These are phyloP conservation scores for Schizopygopsis pylzovi DNA, from an alignment of 2,797 vertebrate species.

Conservation along the genomic window DNA sequence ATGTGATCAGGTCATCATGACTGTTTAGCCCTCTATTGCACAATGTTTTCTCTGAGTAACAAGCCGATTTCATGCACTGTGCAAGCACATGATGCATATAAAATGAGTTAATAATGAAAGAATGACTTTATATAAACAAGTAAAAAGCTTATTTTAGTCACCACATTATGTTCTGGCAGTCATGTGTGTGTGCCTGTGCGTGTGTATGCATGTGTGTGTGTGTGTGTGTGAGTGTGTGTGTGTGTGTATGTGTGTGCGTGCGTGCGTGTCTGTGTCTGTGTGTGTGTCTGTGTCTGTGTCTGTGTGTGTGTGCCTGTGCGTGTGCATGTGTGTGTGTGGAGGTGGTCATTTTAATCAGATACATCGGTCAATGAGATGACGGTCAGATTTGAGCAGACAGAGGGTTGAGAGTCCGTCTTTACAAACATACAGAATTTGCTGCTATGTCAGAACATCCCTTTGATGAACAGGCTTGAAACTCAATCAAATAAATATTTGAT, in stretches of 20 bases:
- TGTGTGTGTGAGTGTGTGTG: no score
- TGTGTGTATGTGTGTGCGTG: no score
- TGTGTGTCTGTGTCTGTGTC: no score
- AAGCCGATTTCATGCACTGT: not conserved
- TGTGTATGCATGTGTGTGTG: no score
- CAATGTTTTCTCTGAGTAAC: not conserved
- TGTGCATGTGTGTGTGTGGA: not conserved
- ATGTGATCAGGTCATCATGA: conserved; percentile 1
- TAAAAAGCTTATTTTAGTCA: not conserved
- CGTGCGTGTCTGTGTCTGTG: rapidly evolving
- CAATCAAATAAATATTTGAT: not conserved
- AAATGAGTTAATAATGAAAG: not conserved
- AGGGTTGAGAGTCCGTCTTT: not conserved
- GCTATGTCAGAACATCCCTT: not conserved
- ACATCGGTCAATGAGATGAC: not conserved
- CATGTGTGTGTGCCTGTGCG: no score
- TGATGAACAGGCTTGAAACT: not conserved
- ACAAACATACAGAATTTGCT: not conserved
- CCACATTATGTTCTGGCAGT: not conserved
- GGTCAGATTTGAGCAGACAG: not conserved
- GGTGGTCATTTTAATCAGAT: not conserved
- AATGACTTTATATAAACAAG: not conserved
- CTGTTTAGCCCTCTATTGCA: not conserved
- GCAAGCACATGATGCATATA: not conserved
- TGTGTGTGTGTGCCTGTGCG: no score